These are phyloP conservation scores for Ichneumon xanthorius DNA, from an alignment of 2,888 invertebrate genomes.

Conservation along the genomic window DNA sequence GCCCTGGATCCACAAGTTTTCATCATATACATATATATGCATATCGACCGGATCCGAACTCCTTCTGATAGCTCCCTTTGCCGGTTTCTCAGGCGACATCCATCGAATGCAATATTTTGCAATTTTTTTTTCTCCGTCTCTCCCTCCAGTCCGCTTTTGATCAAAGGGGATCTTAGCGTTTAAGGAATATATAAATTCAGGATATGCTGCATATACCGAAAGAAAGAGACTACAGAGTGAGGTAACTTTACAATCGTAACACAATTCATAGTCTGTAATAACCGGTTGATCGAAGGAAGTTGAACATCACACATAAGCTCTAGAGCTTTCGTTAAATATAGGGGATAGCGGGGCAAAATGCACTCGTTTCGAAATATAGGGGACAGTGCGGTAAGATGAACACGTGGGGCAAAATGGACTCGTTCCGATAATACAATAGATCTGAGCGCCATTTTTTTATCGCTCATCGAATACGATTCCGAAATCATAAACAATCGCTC, in stretches of 20 bases:
- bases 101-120: conserved; percentile 50
- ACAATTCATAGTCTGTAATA: background rate
- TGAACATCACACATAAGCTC: conserved; percentile 3
- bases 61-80: conserved; percentile 51
- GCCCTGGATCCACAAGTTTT: conserved; percentile 66
- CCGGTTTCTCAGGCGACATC: conserved; percentile 48
- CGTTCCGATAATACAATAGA: no score
- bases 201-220: background rate
- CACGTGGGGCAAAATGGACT: no score
- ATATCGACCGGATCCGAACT: conserved; percentile 60
- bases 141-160: background rate
- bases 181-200: background rate
- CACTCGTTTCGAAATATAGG: background rate
- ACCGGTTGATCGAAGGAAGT: conserved; percentile 11
- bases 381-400: no score
- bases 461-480: no score
- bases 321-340: background rate
- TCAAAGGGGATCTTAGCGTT: no score
- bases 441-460: no score
- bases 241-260: background rate
- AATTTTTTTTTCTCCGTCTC: conserved; percentile 13
- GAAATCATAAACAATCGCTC: no score
- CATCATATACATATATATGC: conserved; percentile 19
- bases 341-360: background rate
- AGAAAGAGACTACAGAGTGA: background rate